Conservation (phyloP, 2,888 invertebrate species). For the Mesorhabditis spiculigera region DNA sequence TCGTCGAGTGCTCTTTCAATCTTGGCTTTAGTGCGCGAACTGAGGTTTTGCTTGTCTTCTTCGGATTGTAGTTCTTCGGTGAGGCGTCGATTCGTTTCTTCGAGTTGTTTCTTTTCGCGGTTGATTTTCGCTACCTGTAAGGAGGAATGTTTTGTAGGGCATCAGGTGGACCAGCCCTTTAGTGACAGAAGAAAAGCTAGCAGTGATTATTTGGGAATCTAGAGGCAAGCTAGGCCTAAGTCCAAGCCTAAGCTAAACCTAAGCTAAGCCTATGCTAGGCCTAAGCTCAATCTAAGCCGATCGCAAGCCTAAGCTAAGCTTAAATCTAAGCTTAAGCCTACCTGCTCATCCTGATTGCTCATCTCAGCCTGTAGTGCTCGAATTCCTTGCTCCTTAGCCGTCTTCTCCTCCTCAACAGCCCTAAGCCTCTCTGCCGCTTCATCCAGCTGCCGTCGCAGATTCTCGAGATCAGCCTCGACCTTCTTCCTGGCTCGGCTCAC, state of each 20-base stretch:
- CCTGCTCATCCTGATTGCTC: slow-evolving; percentile 58
- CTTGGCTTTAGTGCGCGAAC: slow-evolving; percentile 58
- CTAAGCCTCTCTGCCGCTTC: slow-evolving; percentile 46
- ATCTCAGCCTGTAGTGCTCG: slow-evolving; percentile 70
- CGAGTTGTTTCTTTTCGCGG: slow-evolving; percentile 69
- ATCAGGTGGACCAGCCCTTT: too few relatives aligned
- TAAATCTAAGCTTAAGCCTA: too few relatives aligned
- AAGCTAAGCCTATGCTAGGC: too few relatives aligned
- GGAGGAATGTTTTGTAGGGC: too few relatives aligned
- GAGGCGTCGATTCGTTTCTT: slow-evolving; percentile 68
- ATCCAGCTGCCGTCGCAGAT: slow-evolving; percentile 65
- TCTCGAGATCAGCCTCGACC: slow-evolving; percentile 70
- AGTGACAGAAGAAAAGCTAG: too few relatives aligned
- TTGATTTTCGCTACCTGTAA: slow-evolving; percentile 51
- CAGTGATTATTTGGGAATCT: too few relatives aligned
- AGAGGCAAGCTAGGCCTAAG: too few relatives aligned
- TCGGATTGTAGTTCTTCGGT: slow-evolving; percentile 58
- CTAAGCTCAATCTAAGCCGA: too few relatives aligned
- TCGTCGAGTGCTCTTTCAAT: slow-evolving; percentile 57
- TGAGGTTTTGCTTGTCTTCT: slow-evolving; percentile 59
- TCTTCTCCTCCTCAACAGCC: slow-evolving; percentile 55
- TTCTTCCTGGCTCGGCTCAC: slow-evolving; percentile 54
- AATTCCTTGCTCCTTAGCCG: slow-evolving; percentile 57
- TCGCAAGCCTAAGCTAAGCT: too few relatives aligned
- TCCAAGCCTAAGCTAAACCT: too few relatives aligned